Base-by-base conservation (phyloP, 2,797 vertebrate genomes). In the Typhlichthys eigenmanni region DNA sequence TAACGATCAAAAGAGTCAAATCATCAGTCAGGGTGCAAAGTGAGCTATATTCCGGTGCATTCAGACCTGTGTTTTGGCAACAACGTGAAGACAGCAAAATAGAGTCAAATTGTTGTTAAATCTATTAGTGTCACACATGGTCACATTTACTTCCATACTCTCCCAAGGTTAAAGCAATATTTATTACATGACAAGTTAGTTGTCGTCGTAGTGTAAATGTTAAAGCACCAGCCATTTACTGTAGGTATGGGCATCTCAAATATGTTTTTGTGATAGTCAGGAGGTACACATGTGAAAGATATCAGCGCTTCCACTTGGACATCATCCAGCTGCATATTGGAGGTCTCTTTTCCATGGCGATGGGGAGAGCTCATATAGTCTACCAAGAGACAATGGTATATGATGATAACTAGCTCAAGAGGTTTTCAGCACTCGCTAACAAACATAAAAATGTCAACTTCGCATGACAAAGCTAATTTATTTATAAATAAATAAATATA, bases 401-500 rank as follows among this genome's bases (percentile, higher is more conserved):
- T 83, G 81, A 88, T 84, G 74, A 89, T 82, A 87, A 83, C 86
- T 67, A 81, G 69, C 78, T 83, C 77, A 58, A 78, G 82, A 79
- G 79, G 82, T 80, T 89, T 87, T 90, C 87, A 89, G 73, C 87
- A 75, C 85, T 88, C 72, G 64, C 78, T 84, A 73, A 74, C 85
- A 82, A 83, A 89, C 84, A 88, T 88, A 89, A 89, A 90, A 91
- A 87, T 50, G 85, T 88, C 87, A 84, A 66, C 72, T 79, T 82
- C 64, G 29, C 68, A 82, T 83, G 85, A 88, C 84, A 81, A 84
- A 88, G 76, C 85, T 82, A 79, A 67, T 89, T 87, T 82, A 72
- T 89, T 79, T 88, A 72, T 6, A 38, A 9, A 24, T 17, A 9
- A 16, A 19, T 19, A 54, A 52, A 17, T 14, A 60, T 49, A 57